A percentile compares a stretch with the other conserved stretches of the same genome.
Evolutionary conservation across 2,888 invertebrate genomes (phyloP).

Genomic region (Stenurella melanura): DNA sequence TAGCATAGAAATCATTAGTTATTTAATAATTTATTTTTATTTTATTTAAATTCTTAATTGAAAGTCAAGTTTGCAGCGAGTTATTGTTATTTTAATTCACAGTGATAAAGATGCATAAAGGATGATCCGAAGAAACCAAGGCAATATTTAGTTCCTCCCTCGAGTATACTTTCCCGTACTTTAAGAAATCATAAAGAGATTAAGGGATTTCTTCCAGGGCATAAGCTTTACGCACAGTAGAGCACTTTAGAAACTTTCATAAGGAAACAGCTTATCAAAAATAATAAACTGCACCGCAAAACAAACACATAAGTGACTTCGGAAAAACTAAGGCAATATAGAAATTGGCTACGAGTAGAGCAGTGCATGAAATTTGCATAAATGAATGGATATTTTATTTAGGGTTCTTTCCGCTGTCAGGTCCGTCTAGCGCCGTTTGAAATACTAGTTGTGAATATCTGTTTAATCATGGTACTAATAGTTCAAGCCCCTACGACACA

Average conservation of each 20-base stretch:
- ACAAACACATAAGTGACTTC: slow-evolving; percentile 51
- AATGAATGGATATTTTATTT: slow-evolving; percentile 38
- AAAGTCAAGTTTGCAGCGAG: not conserved
- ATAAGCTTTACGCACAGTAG: slow-evolving; percentile 60
- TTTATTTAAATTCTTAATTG: not conserved
- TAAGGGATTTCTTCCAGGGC: slow-evolving; percentile 57
- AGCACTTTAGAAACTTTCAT: slow-evolving; percentile 57
- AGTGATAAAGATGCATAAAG: slow-evolving; percentile 27
- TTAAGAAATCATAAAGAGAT: slow-evolving; percentile 66
- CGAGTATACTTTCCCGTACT: slow-evolving; percentile 53
- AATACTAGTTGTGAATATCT: no score
- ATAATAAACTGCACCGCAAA: slow-evolving; percentile 61
- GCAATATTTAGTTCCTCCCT: slow-evolving; percentile 43
- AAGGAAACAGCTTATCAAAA: slow-evolving; percentile 63
- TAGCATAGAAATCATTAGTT: no score
- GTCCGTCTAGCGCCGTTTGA: no score
- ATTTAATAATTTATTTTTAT: no score
- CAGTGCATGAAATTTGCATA: slow-evolving; percentile 52
- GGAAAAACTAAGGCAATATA: slow-evolving; percentile 45
- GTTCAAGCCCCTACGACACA: no score
- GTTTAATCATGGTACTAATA: no score
- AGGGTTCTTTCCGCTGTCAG: no score
- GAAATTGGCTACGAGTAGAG: slow-evolving; percentile 47
- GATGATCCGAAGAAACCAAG: slow-evolving; percentile 17
- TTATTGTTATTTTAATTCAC: slow-evolving; percentile 15